Percentiles rank a stretch among this genome's conserved stretches.
phyloP scores from a whole-genome alignment of 2,113 vertebrate genomes.

The Loxodonta africana region DNA sequence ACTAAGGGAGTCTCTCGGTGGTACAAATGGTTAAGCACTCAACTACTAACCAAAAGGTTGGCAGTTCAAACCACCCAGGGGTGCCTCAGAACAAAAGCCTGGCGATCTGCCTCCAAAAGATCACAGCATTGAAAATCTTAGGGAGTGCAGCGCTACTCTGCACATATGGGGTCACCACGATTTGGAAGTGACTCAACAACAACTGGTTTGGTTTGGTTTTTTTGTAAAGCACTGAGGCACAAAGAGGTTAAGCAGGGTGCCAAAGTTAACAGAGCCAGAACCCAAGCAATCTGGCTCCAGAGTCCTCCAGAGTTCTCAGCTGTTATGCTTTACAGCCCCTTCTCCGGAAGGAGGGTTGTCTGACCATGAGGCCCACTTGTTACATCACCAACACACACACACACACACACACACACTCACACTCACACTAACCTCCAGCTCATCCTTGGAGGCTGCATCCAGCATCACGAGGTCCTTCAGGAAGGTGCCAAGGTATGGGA shows the following conservation, averaged over 20 bases:
- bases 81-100: not conserved
- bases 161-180: not conserved
- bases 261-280: not conserved
- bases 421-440: conserved; percentile 89
- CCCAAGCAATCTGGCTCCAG: not conserved
- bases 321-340: not conserved
- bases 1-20: not conserved
- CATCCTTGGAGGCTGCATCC: conserved; percentile 94
- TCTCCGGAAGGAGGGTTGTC: not conserved
- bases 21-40: not conserved
- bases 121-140: not conserved
- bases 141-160: not conserved
- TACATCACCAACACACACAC: not conserved
- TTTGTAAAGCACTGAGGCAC: not conserved
- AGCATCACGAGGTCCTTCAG: conserved; percentile 96
- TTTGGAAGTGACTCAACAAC: not conserved
- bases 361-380: not conserved
- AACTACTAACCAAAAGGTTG: not conserved
- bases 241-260: not conserved
- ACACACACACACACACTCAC: not conserved
- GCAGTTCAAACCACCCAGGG: not conserved
- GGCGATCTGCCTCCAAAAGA: not conserved
- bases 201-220: not conserved
- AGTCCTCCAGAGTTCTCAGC: not conserved
- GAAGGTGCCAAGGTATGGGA: conserved; percentile 96